These are phyloP conservation scores for Platynereis dumerilii DNA, from an alignment of 2,888 invertebrate genomes.

Conservation along the genomic window DNA sequence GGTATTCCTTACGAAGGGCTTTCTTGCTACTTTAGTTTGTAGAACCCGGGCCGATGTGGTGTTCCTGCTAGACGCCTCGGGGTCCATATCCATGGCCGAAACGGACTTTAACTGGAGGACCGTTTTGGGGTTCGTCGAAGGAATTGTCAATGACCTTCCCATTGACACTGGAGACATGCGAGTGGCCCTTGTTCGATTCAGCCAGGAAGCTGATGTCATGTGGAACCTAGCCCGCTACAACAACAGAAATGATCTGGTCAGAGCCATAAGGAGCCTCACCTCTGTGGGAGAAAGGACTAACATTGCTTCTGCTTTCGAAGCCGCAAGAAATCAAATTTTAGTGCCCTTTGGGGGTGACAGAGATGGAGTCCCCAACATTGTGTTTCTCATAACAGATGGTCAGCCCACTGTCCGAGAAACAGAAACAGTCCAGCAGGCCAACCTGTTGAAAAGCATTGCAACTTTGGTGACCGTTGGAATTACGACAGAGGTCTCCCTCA, in stretches of 20 bases:
- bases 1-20: no score
- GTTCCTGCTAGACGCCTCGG: no score
- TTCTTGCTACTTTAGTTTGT: no score
- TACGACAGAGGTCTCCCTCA: neutral
- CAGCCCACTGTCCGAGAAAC: neutral
- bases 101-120: neutral
- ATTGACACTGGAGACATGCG: neutral
- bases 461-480: neutral
- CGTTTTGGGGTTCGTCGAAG: neutral
- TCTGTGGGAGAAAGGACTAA: conserved; percentile 52
- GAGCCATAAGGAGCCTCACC: conserved; percentile 46
- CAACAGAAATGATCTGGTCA: conserved; percentile 39
- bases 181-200: conserved; percentile 44
- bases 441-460: neutral
- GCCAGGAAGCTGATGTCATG: conserved; percentile 45
- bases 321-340: conserved; percentile 43
- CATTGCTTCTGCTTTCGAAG: conserved; percentile 46
- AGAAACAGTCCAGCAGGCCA: neutral
- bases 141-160: neutral
- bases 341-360: neutral
- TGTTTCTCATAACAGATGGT: conserved; percentile 5
- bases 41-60: no score
- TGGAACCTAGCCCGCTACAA: conserved; percentile 45
- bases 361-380: neutral
- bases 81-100: no score